A percentile compares a stretch with the other conserved stretches of the same genome.
These are phyloP conservation scores for Metopia argyrocephala DNA, from an alignment of 2,888 invertebrate species.

Conservation along the genomic window DNA sequence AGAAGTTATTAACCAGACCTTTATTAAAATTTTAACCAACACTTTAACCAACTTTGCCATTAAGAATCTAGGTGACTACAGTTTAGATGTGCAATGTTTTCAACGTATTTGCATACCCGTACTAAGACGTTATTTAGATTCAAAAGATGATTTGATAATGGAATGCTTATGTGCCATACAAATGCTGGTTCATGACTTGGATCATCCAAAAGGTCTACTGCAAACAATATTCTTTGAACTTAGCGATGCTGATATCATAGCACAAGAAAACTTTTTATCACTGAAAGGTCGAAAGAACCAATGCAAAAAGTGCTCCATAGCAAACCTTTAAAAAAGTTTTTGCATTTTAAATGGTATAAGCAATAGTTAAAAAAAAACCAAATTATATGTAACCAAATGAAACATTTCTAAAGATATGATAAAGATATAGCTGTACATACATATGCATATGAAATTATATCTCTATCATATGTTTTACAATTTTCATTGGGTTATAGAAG, in stretches of 20 bases:
- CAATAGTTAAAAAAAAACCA: background rate
- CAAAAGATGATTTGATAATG: slow-evolving; percentile 84
- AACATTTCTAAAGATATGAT: too few relatives aligned
- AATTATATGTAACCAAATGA: background rate
- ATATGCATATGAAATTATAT: background rate
- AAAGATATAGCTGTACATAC: too few relatives aligned
- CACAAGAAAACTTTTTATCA: slow-evolving; percentile 87
- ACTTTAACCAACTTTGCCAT: slow-evolving; percentile 81
- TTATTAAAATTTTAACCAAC: slow-evolving; percentile 84
- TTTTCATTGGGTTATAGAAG: too few relatives aligned
- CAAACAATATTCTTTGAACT: slow-evolving; percentile 87
- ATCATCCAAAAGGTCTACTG: slow-evolving; percentile 89
- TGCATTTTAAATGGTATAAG: background rate
- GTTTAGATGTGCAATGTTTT: slow-evolving; percentile 71
- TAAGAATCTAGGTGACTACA: slow-evolving; percentile 70
- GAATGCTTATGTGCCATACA: slow-evolving; percentile 92
- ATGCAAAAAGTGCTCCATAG: slow-evolving; percentile 78
- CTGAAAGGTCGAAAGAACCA: slow-evolving; percentile 86
- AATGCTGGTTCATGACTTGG: slow-evolving; percentile 85
- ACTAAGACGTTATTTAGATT: slow-evolving; percentile 80
- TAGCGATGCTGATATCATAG: slow-evolving; percentile 88
- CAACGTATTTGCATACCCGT: slow-evolving; percentile 74
- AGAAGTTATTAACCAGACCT: slow-evolving; percentile 80
- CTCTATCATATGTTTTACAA: too few relatives aligned
- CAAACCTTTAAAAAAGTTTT: background rate